Percentiles rank a stretch among this genome's conserved stretches.
phyloP scores from a whole-genome alignment of 2,797 vertebrate species.

The Mycteria americana region DNA sequence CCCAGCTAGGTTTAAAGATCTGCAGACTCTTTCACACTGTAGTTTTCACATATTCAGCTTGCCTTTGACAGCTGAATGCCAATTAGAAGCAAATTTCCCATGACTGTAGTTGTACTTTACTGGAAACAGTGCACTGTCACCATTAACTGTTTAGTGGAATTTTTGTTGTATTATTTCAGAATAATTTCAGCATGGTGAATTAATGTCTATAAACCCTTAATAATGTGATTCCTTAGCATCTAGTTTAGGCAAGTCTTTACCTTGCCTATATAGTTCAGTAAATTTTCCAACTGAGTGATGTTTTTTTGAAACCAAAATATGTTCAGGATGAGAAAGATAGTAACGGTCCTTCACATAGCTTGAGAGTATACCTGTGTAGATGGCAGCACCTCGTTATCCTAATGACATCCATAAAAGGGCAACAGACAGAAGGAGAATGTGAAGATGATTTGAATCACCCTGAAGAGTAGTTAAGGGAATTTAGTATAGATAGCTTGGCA shows the following conservation, averaged over 20 bases:
- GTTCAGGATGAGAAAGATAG: background rate
- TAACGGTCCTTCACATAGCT: background rate
- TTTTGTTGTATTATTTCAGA: background rate
- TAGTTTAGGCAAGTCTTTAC: background rate
- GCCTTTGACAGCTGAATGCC: background rate
- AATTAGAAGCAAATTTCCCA: background rate
- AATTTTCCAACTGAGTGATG: background rate
- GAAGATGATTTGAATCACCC: background rate
- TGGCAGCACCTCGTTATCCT: background rate
- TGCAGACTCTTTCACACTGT: background rate
- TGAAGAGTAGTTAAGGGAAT: background rate
- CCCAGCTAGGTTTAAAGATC: background rate
- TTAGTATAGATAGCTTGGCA: background rate
- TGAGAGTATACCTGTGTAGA: background rate
- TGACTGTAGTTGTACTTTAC: background rate
- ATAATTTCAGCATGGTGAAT: background rate
- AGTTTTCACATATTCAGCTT: background rate
- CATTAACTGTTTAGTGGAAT: background rate
- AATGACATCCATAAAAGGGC: background rate
- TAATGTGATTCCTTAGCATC: background rate
- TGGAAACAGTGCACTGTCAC: background rate
- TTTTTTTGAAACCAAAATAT: background rate
- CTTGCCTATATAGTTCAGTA: background rate
- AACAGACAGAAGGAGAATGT: background rate
- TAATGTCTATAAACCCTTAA: background rate